These are phyloP conservation scores for Oscheius onirici DNA, from an alignment of 2,888 invertebrate species.

Conservation along the genomic window DNA sequence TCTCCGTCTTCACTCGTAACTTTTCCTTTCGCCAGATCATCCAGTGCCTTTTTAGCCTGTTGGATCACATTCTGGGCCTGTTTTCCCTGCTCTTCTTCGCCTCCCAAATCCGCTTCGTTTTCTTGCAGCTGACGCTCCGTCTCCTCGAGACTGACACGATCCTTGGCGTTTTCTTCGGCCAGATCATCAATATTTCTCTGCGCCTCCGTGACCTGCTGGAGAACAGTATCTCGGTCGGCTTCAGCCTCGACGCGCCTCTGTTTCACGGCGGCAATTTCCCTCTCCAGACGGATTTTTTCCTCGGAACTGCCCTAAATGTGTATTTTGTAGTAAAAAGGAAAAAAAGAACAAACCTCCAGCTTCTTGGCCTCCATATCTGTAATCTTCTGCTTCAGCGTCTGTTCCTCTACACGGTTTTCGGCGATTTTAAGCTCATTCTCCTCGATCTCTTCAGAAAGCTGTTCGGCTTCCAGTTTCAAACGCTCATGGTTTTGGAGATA, in stretches of 20 bases:
- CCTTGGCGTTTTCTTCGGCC: conserved; percentile 64
- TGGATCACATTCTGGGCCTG: conserved; percentile 26
- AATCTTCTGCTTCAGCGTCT: conserved; percentile 34
- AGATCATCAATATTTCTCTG: conserved; percentile 31
- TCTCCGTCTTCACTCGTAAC: conserved; percentile 82
- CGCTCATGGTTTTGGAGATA: not conserved
- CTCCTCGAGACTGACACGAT: conserved; percentile 74
- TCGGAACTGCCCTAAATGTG: conserved; percentile 35
- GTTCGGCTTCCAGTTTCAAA: not conserved
- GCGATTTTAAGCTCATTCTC: not conserved
- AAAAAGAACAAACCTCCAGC: not conserved
- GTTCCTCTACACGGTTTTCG: conserved; percentile 50
- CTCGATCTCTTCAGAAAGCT: not conserved
- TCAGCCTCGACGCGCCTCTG: conserved; percentile 32
- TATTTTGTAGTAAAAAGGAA: not conserved
- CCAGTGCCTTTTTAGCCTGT: conserved; percentile 74
- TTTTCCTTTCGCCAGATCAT: conserved; percentile 86
- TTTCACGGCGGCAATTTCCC: conserved; percentile 20
- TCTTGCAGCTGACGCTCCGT: conserved; percentile 71
- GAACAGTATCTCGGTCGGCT: conserved; percentile 34
- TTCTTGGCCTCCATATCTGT: conserved; percentile 33
- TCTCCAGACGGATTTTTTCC: conserved; percentile 33
- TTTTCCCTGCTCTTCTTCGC: conserved; percentile 34
- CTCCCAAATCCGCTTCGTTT: conserved; percentile 22
- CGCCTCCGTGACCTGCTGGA: not conserved